Conservation (phyloP, 2,113 vertebrate genomes). For the Lepisosteus osseus region DNA sequence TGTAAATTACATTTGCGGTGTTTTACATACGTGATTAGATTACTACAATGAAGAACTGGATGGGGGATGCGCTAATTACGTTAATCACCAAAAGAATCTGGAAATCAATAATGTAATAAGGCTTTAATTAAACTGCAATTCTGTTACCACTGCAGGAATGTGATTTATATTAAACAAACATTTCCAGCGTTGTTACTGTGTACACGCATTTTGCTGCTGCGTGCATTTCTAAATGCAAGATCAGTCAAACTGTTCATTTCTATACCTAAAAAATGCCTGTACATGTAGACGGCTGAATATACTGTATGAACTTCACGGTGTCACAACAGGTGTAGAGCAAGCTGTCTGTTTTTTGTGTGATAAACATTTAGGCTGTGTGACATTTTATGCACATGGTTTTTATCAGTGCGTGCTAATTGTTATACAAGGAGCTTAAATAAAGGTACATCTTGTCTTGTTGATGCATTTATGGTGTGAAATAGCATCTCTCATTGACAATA, state of each 20-base stretch:
- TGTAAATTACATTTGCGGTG: slow-evolving; percentile 58
- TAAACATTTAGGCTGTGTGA: slow-evolving; percentile 30
- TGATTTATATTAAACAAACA: slow-evolving; percentile 34
- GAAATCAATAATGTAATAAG: slow-evolving; percentile 43
- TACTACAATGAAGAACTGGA: slow-evolving; percentile 60
- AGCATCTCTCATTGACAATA: too few relatives aligned
- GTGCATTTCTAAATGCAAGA: neutral
- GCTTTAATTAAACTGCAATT: slow-evolving; percentile 53
- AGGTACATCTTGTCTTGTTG: neutral
- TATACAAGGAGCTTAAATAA: slow-evolving; percentile 18
- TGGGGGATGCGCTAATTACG: slow-evolving; percentile 56
- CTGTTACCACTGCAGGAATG: slow-evolving; percentile 29
- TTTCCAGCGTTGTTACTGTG: slow-evolving; percentile 18
- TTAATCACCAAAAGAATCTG: slow-evolving; percentile 57
- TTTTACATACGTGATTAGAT: slow-evolving; percentile 70
- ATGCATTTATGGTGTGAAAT: neutral
- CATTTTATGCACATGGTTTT: neutral
- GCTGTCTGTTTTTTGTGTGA: slow-evolving; percentile 24
- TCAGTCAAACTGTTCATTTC: slow-evolving; percentile 3
- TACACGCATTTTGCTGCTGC: slow-evolving; percentile 6
- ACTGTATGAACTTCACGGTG: neutral
- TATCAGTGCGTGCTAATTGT: slow-evolving; percentile 28
- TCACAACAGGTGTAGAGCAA: neutral
- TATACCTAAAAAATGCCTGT: neutral
- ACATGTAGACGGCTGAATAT: neutral